Percentiles rank a stretch among this genome's conserved stretches.
phyloP scores from a whole-genome alignment of 2,797 vertebrate genomes.

The Parauchenoglanis ngamensis region DNA sequence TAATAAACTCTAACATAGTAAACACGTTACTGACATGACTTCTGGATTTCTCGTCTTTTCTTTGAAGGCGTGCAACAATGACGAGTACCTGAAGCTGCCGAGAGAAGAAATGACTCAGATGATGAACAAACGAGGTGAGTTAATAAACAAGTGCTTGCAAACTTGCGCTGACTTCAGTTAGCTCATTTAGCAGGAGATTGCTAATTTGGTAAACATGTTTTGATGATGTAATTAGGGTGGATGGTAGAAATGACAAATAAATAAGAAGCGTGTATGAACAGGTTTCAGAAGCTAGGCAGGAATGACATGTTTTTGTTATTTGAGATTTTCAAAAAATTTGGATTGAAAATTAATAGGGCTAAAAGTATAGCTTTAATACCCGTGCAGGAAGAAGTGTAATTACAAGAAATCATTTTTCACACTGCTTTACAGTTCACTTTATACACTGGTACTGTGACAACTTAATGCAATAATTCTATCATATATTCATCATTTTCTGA shows the following conservation, averaged over 20 bases:
- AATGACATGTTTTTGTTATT: neutral
- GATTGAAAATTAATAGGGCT: neutral
- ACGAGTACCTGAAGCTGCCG: constrained; percentile 80
- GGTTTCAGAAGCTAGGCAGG: neutral
- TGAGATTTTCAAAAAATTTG: neutral
- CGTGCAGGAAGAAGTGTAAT: too few species aligned
- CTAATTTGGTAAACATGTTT: neutral
- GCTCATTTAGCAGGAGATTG: neutral
- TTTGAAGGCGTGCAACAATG: constrained; percentile 81
- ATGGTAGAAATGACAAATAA: neutral
- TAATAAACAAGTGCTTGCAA: neutral
- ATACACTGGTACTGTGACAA: neutral
- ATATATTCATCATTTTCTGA: neutral
- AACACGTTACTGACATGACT: neutral
- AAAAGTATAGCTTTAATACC: too few species aligned
- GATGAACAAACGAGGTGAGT: constrained; percentile 66
- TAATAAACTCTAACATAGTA: neutral
- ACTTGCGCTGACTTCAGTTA: neutral
- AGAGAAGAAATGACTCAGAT: constrained; percentile 76
- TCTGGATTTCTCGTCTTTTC: neutral
- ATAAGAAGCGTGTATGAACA: neutral
- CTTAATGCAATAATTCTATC: neutral
- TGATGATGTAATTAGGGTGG: neutral
- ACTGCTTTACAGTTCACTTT: neutral
- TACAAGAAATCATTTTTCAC: neutral